Conservation (phyloP, 2,113 vertebrate species). For the Rhabdornis inornatus region DNA sequence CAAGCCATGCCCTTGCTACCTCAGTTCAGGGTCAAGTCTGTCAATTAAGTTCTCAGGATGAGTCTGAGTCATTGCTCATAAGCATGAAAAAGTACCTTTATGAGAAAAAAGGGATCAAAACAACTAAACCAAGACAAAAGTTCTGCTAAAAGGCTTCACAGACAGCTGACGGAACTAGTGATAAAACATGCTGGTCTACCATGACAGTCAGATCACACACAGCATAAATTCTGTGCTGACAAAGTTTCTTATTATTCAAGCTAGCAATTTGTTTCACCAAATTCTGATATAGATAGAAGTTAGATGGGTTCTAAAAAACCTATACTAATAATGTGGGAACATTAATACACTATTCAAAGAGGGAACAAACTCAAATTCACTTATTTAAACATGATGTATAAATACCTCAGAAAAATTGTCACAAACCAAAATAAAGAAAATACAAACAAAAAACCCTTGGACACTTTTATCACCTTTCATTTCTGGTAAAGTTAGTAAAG, state of each 20-base stretch:
- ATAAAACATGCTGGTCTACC: background rate
- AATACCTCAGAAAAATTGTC: background rate
- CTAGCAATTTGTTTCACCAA: background rate
- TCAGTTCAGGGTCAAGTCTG: background rate
- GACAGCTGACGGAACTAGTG: background rate
- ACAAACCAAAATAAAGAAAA: background rate
- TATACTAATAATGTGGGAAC: background rate
- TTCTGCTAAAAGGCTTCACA: background rate
- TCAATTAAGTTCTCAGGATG: background rate
- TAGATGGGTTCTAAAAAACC: background rate
- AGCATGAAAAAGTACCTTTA: background rate
- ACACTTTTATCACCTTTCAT: background rate
- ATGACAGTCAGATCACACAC: background rate
- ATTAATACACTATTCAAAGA: background rate
- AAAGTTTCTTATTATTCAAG: background rate
- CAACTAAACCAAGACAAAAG: background rate
- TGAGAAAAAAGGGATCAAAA: background rate
- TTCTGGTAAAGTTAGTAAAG: background rate
- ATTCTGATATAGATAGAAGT: background rate
- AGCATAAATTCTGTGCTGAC: background rate
- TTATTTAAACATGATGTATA: background rate
- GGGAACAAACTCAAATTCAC: background rate
- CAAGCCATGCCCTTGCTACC: background rate
- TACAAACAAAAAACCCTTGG: rapidly evolving
- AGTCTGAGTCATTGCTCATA: background rate